Conservation (phyloP, 2,797 vertebrate species). For the Muscicapa striata region DNA sequence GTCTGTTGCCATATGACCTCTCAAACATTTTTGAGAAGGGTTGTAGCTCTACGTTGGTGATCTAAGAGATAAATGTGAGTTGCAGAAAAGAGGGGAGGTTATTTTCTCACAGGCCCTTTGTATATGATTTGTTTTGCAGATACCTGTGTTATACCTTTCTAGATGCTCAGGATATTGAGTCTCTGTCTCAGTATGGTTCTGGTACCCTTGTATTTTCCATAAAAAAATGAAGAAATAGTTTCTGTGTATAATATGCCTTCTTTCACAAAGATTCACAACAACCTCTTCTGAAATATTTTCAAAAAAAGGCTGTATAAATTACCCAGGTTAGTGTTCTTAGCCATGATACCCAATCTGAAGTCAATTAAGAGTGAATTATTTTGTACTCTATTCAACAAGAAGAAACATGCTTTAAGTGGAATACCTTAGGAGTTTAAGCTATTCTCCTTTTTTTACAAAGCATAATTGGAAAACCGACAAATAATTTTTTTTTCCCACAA, state of each 20-base stretch:
- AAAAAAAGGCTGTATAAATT: neutral
- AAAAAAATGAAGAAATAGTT: neutral
- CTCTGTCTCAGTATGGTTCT: neutral
- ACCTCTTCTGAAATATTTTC: neutral
- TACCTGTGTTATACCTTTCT: neutral
- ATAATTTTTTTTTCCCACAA: neutral
- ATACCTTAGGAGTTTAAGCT: neutral
- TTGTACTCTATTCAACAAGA: neutral
- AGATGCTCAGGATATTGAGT: neutral
- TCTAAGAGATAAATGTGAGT: neutral
- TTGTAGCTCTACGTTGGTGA: neutral
- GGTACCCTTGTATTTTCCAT: neutral
- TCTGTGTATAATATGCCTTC: neutral
- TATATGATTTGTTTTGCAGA: neutral
- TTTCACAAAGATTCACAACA: neutral
- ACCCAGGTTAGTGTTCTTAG: neutral
- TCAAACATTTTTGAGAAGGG: neutral
- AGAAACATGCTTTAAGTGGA: neutral
- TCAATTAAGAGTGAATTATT: neutral
- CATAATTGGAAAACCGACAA: neutral
- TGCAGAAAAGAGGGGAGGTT: neutral
- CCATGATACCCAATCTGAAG: neutral
- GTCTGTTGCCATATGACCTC: neutral
- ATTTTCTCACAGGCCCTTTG: neutral
- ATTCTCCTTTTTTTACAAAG: slow-evolving; percentile 2